Conservation (phyloP, 1,140 invertebrate genomes). For the Procambarus virginalis region DNA sequence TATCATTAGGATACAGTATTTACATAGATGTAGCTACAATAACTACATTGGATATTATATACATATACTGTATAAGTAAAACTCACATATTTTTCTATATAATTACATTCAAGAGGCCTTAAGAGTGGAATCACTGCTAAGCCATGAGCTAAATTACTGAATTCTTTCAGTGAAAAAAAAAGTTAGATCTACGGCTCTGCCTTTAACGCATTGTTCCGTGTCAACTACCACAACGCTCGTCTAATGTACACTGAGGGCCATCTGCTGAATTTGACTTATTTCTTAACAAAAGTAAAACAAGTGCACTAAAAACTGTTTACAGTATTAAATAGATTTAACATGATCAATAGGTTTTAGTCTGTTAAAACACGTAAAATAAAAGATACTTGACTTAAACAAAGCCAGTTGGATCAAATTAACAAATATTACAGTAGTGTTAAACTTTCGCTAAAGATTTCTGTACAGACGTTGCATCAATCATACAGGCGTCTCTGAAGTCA, state of each 20-base stretch:
- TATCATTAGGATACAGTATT: slow-evolving; percentile 28
- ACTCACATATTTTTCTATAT: slow-evolving; percentile 29
- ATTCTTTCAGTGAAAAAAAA: not conserved
- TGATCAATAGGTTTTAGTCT: not conserved
- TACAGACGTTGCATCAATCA: not conserved
- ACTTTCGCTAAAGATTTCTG: not conserved
- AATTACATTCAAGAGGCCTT: slow-evolving; percentile 6
- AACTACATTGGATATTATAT: slow-evolving; percentile 8
- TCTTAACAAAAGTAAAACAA: not conserved
- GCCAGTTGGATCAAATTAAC: not conserved
- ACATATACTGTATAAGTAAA: slow-evolving; percentile 15
- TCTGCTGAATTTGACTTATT: not conserved
- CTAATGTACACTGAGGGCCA: not conserved
- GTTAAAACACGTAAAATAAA: not conserved
- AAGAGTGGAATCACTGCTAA: not conserved
- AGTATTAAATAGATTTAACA: not conserved
- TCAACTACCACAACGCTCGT: not conserved
- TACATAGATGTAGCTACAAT: slow-evolving; percentile 21
- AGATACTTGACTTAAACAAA: not conserved
- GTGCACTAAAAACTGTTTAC: not conserved
- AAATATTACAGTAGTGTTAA: no score
- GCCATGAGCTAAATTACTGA: not conserved
- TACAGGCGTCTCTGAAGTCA: not conserved
- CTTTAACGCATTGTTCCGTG: not conserved
- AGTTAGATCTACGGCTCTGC: not conserved